Evolutionary conservation across 2,797 vertebrate genomes (phyloP).

Genomic region (Peromyscus aztecus): DNA sequence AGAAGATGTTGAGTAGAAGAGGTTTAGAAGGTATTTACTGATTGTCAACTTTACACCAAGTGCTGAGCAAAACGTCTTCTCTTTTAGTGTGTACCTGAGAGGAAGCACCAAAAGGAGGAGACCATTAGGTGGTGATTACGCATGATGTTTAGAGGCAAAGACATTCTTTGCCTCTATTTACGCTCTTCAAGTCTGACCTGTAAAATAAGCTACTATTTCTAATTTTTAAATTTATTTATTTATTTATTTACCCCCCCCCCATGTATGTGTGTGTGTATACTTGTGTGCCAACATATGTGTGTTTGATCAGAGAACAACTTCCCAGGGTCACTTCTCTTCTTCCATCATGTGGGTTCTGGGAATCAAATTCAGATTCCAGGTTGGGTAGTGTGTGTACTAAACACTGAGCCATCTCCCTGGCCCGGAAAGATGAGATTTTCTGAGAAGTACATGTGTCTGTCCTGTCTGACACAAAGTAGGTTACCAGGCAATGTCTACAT

Average conservation of each 20-base stretch:
- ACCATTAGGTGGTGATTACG: neutral
- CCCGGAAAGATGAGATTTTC: neutral
- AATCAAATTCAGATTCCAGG: neutral
- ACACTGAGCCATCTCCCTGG: neutral
- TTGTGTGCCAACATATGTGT: neutral
- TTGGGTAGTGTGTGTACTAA: neutral
- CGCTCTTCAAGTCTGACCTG: neutral
- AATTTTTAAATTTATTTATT: neutral
- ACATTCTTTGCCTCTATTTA: too few species aligned
- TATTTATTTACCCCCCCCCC: neutral
- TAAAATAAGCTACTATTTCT: neutral
- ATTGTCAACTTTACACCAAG: conserved; percentile 1
- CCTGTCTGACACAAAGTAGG: neutral
- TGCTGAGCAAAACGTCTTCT: neutral
- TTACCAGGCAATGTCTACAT: neutral
- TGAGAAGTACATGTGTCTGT: neutral
- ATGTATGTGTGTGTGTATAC: neutral
- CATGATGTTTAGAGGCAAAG: neutral
- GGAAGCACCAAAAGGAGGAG: neutral
- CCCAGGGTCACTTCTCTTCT: neutral
- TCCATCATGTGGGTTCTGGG: neutral
- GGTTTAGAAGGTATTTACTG: neutral
- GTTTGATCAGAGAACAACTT: neutral
- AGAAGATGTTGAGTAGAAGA: neutral
- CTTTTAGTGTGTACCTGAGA: neutral